These are phyloP conservation scores for Barbus barbus DNA, from an alignment of 2,113 vertebrate genomes.

Conservation along the genomic window DNA sequence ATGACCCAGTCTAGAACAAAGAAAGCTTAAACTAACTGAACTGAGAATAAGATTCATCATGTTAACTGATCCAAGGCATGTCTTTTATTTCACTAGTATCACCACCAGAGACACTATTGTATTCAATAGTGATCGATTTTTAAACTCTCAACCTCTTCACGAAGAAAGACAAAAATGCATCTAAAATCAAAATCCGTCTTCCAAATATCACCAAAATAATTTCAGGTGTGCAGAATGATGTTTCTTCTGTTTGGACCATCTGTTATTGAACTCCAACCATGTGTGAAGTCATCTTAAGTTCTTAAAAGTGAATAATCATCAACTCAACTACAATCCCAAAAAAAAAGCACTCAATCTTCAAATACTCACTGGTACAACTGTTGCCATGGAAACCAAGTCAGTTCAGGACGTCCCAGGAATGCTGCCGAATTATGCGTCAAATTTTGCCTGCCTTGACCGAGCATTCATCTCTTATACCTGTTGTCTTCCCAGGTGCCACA, in stretches of 20 bases:
- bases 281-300: neutral
- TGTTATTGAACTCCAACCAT: neutral
- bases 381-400: slow-evolving; percentile 64
- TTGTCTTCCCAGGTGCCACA: neutral
- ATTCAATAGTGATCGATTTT: neutral
- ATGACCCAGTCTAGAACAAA: neutral
- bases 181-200: neutral
- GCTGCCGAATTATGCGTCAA: neutral
- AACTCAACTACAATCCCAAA: too few species aligned
- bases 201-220: neutral
- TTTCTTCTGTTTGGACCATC: neutral
- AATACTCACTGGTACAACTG: slow-evolving; percentile 76
- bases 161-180: neutral
- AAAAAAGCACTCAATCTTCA: neutral
- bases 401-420: neutral
- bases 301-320: neutral
- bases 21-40: neutral
- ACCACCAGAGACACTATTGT: neutral
- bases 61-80: neutral
- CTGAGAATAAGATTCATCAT: neutral
- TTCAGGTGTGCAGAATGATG: neutral
- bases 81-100: slow-evolving; percentile 25
- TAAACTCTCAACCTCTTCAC: neutral
- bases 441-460: neutral
- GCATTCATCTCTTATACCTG: slow-evolving; percentile 57